Conservation (phyloP, 2,888 invertebrate genomes). For the Drosophila nigricruria region DNA sequence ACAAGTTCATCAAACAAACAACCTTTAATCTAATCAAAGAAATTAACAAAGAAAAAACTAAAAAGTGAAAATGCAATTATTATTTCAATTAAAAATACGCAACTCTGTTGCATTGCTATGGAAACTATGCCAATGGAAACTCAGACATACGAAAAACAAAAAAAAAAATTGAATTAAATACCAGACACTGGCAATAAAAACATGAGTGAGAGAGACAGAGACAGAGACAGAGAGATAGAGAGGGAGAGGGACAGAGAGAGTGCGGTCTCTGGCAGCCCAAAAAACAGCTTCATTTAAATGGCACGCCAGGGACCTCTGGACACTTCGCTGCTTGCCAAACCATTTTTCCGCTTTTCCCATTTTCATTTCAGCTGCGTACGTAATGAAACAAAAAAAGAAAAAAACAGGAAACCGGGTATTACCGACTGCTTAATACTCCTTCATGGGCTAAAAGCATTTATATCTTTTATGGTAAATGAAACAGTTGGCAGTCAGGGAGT, state of each 20-base stretch:
- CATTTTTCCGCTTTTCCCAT: conserved; percentile 18
- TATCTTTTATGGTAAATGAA: too few relatives aligned
- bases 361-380: conserved; percentile 28
- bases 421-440: neutral
- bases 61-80: conserved; percentile 10
- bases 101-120: conserved; percentile 42
- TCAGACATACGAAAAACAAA: neutral
- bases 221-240: conserved; percentile 18
- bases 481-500: too few relatives aligned
- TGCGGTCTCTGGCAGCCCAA: conserved; percentile 21
- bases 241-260: conserved; percentile 10
- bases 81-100: conserved; percentile 36
- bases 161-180: conserved; percentile 64
- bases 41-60: neutral
- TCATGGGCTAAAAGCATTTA: too few relatives aligned
- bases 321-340: conserved; percentile 18
- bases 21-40: neutral
- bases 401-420: too few relatives aligned
- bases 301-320: conserved; percentile 70
- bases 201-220: conserved; percentile 18
- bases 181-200: conserved; percentile 53
- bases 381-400: conserved; percentile 67
- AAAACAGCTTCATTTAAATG: conserved; percentile 79
- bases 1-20: neutral
- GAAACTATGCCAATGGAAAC: conserved; percentile 51